Conservation (phyloP, 2,797 vertebrate species). For the Ptychobarbus kaznakovi region DNA sequence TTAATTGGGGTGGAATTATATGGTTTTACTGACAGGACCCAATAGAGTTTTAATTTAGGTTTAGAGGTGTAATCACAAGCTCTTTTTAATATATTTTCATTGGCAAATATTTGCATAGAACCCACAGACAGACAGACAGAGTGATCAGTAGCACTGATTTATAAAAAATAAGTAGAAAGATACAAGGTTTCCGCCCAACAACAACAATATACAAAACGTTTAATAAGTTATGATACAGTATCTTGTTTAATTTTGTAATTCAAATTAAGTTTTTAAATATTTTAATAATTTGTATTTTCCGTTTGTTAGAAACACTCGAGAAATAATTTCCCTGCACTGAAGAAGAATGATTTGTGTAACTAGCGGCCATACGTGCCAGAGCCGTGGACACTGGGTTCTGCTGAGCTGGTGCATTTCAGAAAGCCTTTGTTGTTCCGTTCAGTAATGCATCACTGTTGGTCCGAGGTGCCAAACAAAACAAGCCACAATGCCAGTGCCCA, state of each 20-base stretch:
- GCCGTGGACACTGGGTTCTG: slow-evolving; percentile 71
- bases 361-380: slow-evolving; percentile 10
- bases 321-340: not conserved
- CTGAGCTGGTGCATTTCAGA: slow-evolving; percentile 77
- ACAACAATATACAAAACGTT: not conserved
- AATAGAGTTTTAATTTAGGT: no score
- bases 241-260: not conserved
- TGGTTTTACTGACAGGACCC: no score
- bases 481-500: slow-evolving; percentile 46
- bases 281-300: not conserved
- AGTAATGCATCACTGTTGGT: slow-evolving; percentile 76
- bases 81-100: no score
- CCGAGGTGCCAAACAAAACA: slow-evolving; percentile 65
- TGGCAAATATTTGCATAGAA: no score
- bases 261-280: no score
- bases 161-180: not conserved
- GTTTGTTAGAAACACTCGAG: not conserved
- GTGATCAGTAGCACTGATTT: no score
- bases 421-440: slow-evolving; percentile 79
- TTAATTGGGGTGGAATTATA: no score
- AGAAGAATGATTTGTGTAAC: not conserved
- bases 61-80: no score
- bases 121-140: no score
- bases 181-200: not conserved
- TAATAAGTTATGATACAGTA: not conserved